Evolutionary conservation across 2,797 vertebrate species (phyloP).

Genomic region (Chanos chanos): DNA sequence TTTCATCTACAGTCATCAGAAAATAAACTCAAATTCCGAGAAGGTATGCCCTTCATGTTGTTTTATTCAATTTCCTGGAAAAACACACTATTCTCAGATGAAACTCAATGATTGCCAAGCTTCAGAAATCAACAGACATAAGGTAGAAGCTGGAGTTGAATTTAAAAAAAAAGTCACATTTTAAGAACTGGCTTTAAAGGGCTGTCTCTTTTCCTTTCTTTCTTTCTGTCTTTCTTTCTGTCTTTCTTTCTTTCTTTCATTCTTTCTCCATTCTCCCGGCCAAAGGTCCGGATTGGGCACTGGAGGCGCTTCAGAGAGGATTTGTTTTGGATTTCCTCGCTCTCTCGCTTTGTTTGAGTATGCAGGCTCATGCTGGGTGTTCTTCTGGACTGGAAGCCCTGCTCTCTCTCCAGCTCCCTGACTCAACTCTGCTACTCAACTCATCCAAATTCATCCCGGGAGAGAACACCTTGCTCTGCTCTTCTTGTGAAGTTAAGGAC

Average conservation of each 20-base stretch:
- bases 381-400: constrained; percentile 42
- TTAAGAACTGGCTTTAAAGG: constrained; percentile 7
- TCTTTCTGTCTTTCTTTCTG: not conserved
- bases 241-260: constrained; percentile 14
- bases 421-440: not conserved
- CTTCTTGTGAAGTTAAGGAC: constrained; percentile 6
- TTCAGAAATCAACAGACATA: constrained; percentile 43
- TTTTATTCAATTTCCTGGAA: constrained; percentile 59
- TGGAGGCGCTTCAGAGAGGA: constrained; percentile 32
- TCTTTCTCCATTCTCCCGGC: constrained; percentile 15
- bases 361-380: constrained; percentile 51
- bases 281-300: constrained; percentile 33
- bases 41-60: constrained; percentile 51
- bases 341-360: constrained; percentile 57
- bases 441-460: constrained; percentile 3
- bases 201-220: constrained; percentile 10
- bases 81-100: constrained; percentile 56
- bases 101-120: constrained; percentile 40
- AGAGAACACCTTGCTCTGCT: not conserved
- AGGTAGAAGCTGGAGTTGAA: constrained; percentile 31
- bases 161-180: constrained; percentile 9
- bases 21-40: constrained; percentile 59
- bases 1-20: constrained; percentile 48
- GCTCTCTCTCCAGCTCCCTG: constrained; percentile 11
- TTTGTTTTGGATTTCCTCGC: constrained; percentile 58